Evolutionary conservation across 2,797 vertebrate species (phyloP), one percentile per base, ranked within the genome.

Genomic region (Pseudopleuronectes americanus): DNA sequence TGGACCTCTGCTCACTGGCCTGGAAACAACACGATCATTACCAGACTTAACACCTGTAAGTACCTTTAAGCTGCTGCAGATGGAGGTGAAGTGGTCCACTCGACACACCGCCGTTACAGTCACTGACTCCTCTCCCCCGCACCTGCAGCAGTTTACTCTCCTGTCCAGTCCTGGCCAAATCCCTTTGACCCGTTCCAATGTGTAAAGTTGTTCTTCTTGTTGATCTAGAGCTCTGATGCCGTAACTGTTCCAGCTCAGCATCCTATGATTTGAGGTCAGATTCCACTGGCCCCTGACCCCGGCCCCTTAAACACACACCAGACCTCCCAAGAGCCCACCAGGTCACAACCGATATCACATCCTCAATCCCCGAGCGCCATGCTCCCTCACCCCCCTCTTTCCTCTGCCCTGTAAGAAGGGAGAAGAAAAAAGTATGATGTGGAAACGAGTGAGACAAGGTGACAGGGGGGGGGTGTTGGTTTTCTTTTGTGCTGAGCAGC

Each of bases 11-110:
- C 75, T 79, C 68, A 66, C 49, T 82, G 64, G 70, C 57, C 70
- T 76, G 75, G 64, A 81, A 84, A 76, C 56, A 76, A 59, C 55
- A 36, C 65, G 68, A 48, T 75, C 67, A 79, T 86, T 74, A 78
- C 64, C 47, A 73, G 74, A 73, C 76, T 74, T 65, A 71, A 71
- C 78, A 80, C 76, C 74, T 83, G 77, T 77, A 79, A 79, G 77
- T 79, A 71, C 74, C 65, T 76, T 52, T 64, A 78, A 77, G 59
- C 71, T 71, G 56, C 71, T 68, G 53, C 77, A 79, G 68, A 77
- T 80, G 76, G 64, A 81, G 57, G 63, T 64, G 49, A 82, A 77
- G 59, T 66, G 48, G 33, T 67, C 56, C 51, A n/a, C 67, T 61
- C 76, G 47, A 61, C 63, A 64, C 53, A 49, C 47, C 51, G 8